Evolutionary conservation across 2,113 vertebrate genomes (phyloP), one percentile per base, ranked within the genome.

Genomic region (Chelonoidis abingdonii): DNA sequence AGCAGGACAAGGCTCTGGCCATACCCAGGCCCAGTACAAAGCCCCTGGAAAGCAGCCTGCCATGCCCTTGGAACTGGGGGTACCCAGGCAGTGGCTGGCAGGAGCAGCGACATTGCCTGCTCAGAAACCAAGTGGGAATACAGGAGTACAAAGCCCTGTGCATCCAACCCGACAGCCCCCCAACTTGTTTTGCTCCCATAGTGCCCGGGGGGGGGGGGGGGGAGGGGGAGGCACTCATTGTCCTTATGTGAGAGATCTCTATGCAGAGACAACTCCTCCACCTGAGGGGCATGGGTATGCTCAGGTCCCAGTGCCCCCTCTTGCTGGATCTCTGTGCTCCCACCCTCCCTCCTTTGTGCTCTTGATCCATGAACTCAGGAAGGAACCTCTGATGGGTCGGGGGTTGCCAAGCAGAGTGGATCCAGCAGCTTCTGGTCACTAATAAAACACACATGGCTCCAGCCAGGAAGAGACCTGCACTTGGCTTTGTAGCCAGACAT

Each of bases 211-310:
- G 10, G 10, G 47, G 47, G 62, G 5, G 1, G 10, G 10, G 47
- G 47, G 62, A 4, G 1, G 10, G 10, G 47, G 47, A 54, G 5
- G 50, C 69, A 89, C 84, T 44, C 95, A 95, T 89, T 97, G 96
- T 83, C 89, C 83, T 97, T 92, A 95, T 93, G 95, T 31, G 90
- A 1, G 2, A 94, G 83, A 10, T 69, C 65, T n/a, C 16, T n/a
- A 35, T 38, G 35, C 8, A n/a, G 35, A 3, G 54, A 89, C 25
- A 0, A 81, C 84, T 87, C 79, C 86, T 65, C 53, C 0, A 0
- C 75, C 14, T 0, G 1, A 0, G 86, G 56, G 72, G 84, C 0
- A 4, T 44, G 92, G 92, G 81, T 80, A 88, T 1, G 4, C 87
- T 35, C 25, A 0, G 69, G 69, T 3, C 3, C 75, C 80, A 19